Conservation (phyloP, 2,797 vertebrate species). For the Philypnodon macrostomus region DNA sequence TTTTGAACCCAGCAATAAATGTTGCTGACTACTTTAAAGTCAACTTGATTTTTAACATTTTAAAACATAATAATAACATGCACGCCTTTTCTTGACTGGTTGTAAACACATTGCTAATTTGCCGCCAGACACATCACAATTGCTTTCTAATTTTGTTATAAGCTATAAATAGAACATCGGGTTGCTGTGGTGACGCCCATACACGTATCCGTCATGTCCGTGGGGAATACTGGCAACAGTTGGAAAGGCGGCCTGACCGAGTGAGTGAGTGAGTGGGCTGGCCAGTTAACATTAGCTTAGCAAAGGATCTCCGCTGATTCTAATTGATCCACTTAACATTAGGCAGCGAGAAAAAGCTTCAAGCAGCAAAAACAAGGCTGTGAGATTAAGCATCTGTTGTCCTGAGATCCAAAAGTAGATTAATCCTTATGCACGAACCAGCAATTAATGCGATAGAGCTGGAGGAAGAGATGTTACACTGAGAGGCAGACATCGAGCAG, state of each 20-base stretch:
- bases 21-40: too few species aligned
- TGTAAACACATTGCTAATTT: conserved; percentile 11
- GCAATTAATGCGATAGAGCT: conserved; percentile 6
- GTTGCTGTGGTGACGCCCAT: conserved; percentile 56
- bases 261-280: conserved; percentile 34
- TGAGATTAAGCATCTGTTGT: conserved; percentile 13
- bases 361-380: conserved; percentile 11
- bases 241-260: conserved; percentile 31
- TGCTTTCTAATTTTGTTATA: conserved; percentile 44
- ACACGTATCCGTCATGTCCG: conserved; percentile 24
- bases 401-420: conserved; percentile 15
- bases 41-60: too few species aligned
- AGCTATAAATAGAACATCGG: conserved; percentile 50
- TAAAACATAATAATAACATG: neutral
- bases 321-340: conserved; percentile 58
- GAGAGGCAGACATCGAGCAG: neutral
- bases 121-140: conserved; percentile 28
- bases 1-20: too few species aligned
- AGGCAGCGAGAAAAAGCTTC: conserved; percentile 16
- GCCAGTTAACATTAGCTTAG: conserved; percentile 44
- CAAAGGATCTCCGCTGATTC: conserved; percentile 46
- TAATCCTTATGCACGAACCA: conserved; percentile 10
- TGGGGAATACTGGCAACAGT: conserved; percentile 42
- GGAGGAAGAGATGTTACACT: conserved; percentile 1
- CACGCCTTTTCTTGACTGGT: conserved; percentile 20